Percentiles rank a stretch among this genome's conserved stretches.
phyloP scores from a whole-genome alignment of 1,140 invertebrate species.

The Saccostrea glomerata region DNA sequence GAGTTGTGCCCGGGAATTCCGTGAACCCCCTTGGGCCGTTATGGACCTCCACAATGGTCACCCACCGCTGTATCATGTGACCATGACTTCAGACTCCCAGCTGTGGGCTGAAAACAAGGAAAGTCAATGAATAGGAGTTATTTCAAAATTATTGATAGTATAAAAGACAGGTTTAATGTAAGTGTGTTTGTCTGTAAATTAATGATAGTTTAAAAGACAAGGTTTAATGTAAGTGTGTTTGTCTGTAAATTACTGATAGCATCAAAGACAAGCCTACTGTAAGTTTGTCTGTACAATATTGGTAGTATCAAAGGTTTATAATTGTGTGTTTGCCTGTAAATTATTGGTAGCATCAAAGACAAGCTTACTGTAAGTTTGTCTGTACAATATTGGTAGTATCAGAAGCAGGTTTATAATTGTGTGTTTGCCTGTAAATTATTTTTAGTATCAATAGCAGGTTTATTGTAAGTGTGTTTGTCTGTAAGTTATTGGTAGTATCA shows the following conservation, averaged over 20 bases:
- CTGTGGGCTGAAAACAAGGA: slow-evolving; percentile 17
- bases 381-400: neutral
- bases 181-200: too few relatives aligned
- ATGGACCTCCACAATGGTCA: neutral
- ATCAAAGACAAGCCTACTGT: neutral
- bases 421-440: neutral
- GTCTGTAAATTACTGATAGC: too few relatives aligned
- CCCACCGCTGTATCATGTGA: neutral
- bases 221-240: too few relatives aligned
- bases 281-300: neutral
- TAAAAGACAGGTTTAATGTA: slow-evolving; percentile 32
- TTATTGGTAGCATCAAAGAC: too few relatives aligned
- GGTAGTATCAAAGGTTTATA: too few relatives aligned
- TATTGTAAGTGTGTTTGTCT: slow-evolving; percentile 16
- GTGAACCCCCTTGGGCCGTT: neutral
- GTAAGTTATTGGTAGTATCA: too few relatives aligned
- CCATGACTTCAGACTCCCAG: slow-evolving; percentile 10
- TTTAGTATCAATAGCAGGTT: neutral
- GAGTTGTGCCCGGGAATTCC: slow-evolving; percentile 11
- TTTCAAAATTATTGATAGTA: slow-evolving; percentile 30
- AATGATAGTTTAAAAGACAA: too few relatives aligned
- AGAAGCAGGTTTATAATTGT: too few relatives aligned
- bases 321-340: too few relatives aligned
- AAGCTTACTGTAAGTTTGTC: neutral
- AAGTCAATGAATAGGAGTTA: slow-evolving; percentile 28